A percentile compares a stretch with the other conserved stretches of the same genome.
phyloP scores from a whole-genome alignment of 2,888 invertebrate species.

The Parnassius orleans region DNA sequence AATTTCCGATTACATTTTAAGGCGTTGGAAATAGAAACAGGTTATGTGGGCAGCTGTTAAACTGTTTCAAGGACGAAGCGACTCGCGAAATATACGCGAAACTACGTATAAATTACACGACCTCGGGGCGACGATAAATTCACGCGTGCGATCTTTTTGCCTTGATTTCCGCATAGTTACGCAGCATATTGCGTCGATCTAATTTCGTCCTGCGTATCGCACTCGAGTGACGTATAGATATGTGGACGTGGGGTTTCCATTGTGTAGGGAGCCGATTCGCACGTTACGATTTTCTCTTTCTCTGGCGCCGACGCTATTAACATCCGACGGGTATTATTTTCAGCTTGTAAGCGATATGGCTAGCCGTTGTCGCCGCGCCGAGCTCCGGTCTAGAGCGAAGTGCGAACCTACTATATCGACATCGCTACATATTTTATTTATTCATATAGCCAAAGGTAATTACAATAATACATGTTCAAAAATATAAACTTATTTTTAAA shows the following conservation, averaged over 20 bases:
- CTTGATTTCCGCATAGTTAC: conserved; percentile 74
- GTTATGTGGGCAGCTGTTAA: conserved; percentile 68
- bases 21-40: conserved; percentile 66
- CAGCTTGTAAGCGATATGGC: conserved; percentile 71
- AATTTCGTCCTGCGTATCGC: conserved; percentile 60
- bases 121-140: conserved; percentile 67
- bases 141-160: conserved; percentile 70
- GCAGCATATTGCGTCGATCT: conserved; percentile 63
- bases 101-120: conserved; percentile 63
- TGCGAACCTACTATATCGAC: conserved; percentile 64
- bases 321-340: conserved; percentile 66
- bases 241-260: conserved; percentile 50
- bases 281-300: conserved; percentile 61
- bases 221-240: conserved; percentile 50
- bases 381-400: conserved; percentile 71
- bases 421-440: conserved; percentile 41
- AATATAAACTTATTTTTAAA: not conserved
- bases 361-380: conserved; percentile 65
- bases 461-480: too few relatives aligned
- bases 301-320: conserved; percentile 68
- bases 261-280: conserved; percentile 55
- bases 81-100: conserved; percentile 54
- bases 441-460: not conserved
- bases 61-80: conserved; percentile 61
- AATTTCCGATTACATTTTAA: conserved; percentile 56